phyloP scores from a whole-genome alignment of 30 jellyfish, hydroid and myxozoan genomes.

The Rhopilema esculentum region DNA sequence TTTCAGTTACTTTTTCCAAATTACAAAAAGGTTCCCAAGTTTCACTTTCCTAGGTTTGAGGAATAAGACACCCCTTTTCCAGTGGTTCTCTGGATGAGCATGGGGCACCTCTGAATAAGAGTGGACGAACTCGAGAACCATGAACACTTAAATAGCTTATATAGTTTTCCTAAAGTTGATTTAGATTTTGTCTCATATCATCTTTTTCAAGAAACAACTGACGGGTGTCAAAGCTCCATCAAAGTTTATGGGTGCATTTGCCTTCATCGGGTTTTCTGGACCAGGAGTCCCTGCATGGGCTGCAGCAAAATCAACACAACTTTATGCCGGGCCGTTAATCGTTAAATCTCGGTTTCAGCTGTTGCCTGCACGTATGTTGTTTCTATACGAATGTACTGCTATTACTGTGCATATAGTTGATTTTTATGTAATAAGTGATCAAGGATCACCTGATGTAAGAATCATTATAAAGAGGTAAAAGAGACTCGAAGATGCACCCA shows the following conservation, averaged over 20 bases:
- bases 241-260: conserved; percentile 37
- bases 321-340: conserved; percentile 12
- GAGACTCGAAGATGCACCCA: background rate
- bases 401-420: background rate
- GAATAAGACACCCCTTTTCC: too few species aligned
- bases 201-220: conserved; percentile 17
- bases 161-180: background rate
- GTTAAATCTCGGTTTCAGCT: conserved; percentile 41
- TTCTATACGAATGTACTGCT: background rate
- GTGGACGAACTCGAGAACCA: too few species aligned
- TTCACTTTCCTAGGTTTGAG: too few species aligned
- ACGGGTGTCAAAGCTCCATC: conserved; percentile 14
- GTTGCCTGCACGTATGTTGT: conserved; percentile 54
- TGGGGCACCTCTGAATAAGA: too few species aligned
- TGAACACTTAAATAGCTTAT: too few species aligned
- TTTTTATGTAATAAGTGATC: too few species aligned
- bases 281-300: conserved; percentile 56
- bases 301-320: background rate
- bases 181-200: background rate
- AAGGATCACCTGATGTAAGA: too few species aligned
- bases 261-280: conserved; percentile 58
- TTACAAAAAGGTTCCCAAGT: too few species aligned
- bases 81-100: too few species aligned
- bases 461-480: background rate
- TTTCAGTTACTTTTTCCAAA: too few species aligned